Conservation (phyloP, 1,140 invertebrate species). For the Brachionus manjavacas region DNA sequence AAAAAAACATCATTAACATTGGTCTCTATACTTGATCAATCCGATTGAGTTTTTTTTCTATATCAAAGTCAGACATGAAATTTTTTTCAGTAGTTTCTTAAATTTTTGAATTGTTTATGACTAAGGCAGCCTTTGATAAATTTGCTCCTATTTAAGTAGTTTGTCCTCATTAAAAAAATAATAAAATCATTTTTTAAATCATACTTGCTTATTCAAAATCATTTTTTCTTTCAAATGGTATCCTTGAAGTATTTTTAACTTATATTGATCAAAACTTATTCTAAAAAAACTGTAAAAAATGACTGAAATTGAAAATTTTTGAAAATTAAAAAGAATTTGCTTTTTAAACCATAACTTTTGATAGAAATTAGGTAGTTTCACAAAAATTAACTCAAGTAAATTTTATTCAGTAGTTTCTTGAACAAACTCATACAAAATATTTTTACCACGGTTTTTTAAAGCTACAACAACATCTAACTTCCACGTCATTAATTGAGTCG, state of each 20-base stretch:
- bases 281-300: background rate
- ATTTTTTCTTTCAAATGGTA: background rate
- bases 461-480: no score
- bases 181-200: background rate
- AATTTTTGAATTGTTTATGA: background rate
- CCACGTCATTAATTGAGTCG: no score
- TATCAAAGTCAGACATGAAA: no score
- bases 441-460: no score
- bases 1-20: no score
- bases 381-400: background rate
- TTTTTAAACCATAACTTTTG: background rate
- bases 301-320: background rate
- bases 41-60: no score
- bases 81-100: background rate
- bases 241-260: background rate
- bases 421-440: no score
- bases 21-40: no score
- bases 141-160: background rate
- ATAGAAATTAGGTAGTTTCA: background rate
- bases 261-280: background rate
- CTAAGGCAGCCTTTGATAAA: background rate
- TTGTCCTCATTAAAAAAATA: background rate
- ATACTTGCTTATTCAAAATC: background rate
- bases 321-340: background rate
- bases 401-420: no score